Evolutionary conservation across 2,113 vertebrate genomes (phyloP).

Genomic region (Chloebia gouldiae): DNA sequence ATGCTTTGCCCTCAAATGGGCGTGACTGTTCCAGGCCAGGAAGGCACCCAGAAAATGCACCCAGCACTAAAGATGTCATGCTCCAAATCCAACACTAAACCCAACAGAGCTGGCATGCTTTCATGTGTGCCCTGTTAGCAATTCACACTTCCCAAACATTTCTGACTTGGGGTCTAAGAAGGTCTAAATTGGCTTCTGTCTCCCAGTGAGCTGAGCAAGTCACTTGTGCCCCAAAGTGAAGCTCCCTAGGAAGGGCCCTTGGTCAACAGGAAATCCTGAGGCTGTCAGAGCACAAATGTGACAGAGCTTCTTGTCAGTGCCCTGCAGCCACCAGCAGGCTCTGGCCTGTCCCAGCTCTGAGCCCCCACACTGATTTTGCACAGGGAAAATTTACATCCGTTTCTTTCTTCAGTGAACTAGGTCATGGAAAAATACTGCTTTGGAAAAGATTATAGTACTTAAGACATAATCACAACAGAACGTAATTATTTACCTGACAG

Average conservation of each 20-base stretch:
- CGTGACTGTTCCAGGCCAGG: neutral
- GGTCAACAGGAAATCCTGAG: neutral
- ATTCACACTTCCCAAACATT: neutral
- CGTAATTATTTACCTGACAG: neutral
- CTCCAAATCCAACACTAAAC: neutral
- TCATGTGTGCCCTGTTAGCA: neutral
- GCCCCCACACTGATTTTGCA: rapidly evolving
- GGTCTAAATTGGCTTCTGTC: neutral
- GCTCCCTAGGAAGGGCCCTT: neutral
- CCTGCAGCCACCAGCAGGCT: rapidly evolving
- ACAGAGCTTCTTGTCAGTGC: neutral
- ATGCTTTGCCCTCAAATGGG: rapidly evolving
- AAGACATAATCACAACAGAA: neutral
- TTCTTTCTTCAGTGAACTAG: neutral
- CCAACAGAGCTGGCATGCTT: neutral
- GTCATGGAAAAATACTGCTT: neutral
- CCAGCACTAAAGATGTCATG: neutral
- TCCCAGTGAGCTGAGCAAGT: neutral
- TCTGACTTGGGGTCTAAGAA: neutral
- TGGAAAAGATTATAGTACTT: neutral
- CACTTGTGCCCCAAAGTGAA: rapidly evolving
- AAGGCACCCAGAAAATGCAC: neutral
- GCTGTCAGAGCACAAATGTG: rapidly evolving
- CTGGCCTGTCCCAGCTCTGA: neutral
- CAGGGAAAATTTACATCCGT: rapidly evolving